Evolutionary conservation across 2,888 invertebrate species (phyloP), one percentile per base, ranked within the genome.

Genomic region (Patella depressa): DNA sequence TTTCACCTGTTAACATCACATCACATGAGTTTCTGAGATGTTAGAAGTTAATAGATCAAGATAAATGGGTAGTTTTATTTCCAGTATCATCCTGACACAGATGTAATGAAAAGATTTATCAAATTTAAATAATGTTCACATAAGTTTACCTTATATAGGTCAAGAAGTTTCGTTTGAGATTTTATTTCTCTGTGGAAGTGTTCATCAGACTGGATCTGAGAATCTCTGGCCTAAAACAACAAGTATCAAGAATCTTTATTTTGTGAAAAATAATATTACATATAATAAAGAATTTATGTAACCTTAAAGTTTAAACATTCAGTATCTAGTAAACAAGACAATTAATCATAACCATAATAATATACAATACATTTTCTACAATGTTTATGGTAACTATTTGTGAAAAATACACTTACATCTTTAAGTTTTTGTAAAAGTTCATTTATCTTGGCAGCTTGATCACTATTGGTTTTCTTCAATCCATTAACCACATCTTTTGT

Each of bases 161-260:
- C 95, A 2, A 96, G 95, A 77, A 98, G 93, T 92, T 96, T 96
- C 0, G 95, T 95, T 92, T 97, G 97, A 3, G 97, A 95, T 80
- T 95, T 94, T 24, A 98, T 92, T 93, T 98, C 97, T 86, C 95
- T 94, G 88, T 95, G 94, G 86, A 94, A 95, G 85, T 94, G 94
- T 82, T 96, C 94, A 90, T 94, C 93, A 93, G 96, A 92, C 81
- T 94, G 93, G 2, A 92, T 90, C 78, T 96, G 94, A 81, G 94
- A 93, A 88, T 96, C 95, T 85, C 95, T 94, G 82, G 96, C 95
- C 86, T 91, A 76, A n/a, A 84, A 81, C 9, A 70, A n/a, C 45
- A 75, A n/a, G 15, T 59, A 53, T 70, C 4, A 75, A 34, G 54
- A 53, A 12, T 29, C 17, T 53, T 45, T 45, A 9, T 45, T 45